A percentile compares a stretch with the other conserved stretches of the same genome.
Evolutionary conservation across 2,888 invertebrate genomes (phyloP).

Genomic region (Amiota minor): DNA sequence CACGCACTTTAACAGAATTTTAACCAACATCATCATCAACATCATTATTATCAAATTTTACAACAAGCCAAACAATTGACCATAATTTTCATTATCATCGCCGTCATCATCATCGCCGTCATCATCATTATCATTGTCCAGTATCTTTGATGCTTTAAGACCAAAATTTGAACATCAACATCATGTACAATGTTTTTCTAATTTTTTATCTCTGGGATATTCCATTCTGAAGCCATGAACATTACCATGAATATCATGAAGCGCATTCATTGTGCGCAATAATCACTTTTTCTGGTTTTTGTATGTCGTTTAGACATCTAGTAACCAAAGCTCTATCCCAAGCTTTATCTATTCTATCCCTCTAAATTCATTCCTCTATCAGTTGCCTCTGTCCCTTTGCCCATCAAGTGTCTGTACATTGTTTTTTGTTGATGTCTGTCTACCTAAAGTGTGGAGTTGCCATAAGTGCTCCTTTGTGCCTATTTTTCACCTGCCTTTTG

Average conservation of each 20-base stretch:
- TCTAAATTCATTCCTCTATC: not conserved
- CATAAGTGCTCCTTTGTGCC: slow-evolving; percentile 63
- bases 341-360: not conserved
- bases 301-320: not conserved
- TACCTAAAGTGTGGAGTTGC: slow-evolving; percentile 38
- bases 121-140: not conserved
- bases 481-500: slow-evolving; percentile 55
- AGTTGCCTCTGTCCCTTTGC: not conserved
- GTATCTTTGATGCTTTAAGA: not conserved
- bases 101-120: slow-evolving; percentile 1
- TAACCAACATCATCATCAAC: not conserved
- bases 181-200: too few species aligned
- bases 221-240: too few species aligned
- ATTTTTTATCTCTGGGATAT: too few species aligned
- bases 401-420: not conserved
- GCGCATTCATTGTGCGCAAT: not conserved
- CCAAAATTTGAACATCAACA: too few species aligned
- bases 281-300: not conserved
- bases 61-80: not conserved
- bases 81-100: slow-evolving; percentile 12
- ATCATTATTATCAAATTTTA: not conserved
- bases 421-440: slow-evolving; percentile 3
- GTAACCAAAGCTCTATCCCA: not conserved
- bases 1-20: too few species aligned
- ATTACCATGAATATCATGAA: not conserved